A percentile compares a stretch with the other conserved stretches of the same genome.
These are phyloP conservation scores for Eleutherodactylus coqui DNA, from an alignment of 2,797 vertebrate genomes.

Conservation along the genomic window DNA sequence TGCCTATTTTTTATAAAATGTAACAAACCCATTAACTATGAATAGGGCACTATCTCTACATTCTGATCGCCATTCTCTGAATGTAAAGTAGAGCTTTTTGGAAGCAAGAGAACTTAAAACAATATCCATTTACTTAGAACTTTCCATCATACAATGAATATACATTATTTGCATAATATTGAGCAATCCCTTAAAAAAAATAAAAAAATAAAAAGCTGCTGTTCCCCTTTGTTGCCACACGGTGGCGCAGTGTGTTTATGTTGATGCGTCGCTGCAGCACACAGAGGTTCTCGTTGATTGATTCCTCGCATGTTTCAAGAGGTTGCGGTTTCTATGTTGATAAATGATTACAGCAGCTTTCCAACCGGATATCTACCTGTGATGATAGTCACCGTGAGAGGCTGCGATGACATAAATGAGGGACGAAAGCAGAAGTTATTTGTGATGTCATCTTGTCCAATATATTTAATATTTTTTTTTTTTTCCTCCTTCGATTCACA, in stretches of 20 bases:
- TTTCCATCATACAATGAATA: not conserved
- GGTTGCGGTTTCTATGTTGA: conserved; percentile 43
- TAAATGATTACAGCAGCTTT: conserved; percentile 56
- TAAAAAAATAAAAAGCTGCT: not conserved
- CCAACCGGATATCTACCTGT: conserved; percentile 52
- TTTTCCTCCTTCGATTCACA: not conserved
- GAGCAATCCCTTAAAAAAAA: not conserved
- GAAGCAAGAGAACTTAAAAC: not conserved
- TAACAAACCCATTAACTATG: no score
- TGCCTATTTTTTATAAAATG: no score
- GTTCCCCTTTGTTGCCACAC: not conserved
- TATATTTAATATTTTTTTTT: conserved; percentile 1
- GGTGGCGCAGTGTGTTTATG: conserved; percentile 44
- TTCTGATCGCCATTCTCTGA: no score
- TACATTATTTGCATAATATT: not conserved
- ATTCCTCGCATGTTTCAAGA: conserved; percentile 18
- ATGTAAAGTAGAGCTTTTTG: not conserved
- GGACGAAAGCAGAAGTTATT: conserved; percentile 26
- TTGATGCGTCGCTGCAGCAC: not conserved
- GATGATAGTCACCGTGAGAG: conserved; percentile 61
- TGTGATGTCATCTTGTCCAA: conserved; percentile 36
- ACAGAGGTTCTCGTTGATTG: conserved; percentile 7
- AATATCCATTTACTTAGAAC: no score
- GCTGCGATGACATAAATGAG: conserved; percentile 26
- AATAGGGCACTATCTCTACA: no score